Conservation (phyloP, 1,140 invertebrate genomes). For the Archivesica marissinica region DNA sequence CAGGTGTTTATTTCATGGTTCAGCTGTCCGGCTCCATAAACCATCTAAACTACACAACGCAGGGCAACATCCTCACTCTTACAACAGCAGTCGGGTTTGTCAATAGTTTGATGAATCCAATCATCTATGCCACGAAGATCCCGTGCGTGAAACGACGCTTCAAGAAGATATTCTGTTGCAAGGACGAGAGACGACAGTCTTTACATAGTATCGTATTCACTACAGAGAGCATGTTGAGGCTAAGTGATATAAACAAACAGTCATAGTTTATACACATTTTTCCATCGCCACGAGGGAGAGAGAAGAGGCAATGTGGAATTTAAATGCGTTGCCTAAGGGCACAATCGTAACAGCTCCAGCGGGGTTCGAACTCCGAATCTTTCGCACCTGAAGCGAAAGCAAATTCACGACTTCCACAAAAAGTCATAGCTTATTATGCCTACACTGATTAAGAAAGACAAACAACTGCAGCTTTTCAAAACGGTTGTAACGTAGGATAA, state of each 20-base stretch:
- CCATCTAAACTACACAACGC: background rate
- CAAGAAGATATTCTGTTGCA: constrained; percentile 53
- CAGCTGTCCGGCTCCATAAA: constrained; percentile 41
- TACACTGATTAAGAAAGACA: no score
- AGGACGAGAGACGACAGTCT: background rate
- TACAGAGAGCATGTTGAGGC: background rate
- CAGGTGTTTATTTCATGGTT: constrained; percentile 53
- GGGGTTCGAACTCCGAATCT: no score
- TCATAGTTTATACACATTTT: no score
- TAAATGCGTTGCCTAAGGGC: no score
- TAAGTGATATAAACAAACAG: background rate
- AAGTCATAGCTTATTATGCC: no score
- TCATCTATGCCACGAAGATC: constrained; percentile 67
- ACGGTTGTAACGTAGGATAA: no score
- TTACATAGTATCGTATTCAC: constrained; percentile 19
- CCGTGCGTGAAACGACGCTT: constrained; percentile 53
- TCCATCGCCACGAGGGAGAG: no score
- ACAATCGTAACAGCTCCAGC: no score
- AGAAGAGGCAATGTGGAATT: no score
- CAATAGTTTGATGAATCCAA: constrained; percentile 64
- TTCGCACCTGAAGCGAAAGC: no score
- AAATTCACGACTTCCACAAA: background rate
- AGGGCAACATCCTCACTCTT: constrained; percentile 58
- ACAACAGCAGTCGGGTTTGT: constrained; percentile 48
- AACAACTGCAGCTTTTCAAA: no score